Base-by-base conservation (phyloP, 2,113 vertebrate genomes). In the Pandion haliaetus region DNA sequence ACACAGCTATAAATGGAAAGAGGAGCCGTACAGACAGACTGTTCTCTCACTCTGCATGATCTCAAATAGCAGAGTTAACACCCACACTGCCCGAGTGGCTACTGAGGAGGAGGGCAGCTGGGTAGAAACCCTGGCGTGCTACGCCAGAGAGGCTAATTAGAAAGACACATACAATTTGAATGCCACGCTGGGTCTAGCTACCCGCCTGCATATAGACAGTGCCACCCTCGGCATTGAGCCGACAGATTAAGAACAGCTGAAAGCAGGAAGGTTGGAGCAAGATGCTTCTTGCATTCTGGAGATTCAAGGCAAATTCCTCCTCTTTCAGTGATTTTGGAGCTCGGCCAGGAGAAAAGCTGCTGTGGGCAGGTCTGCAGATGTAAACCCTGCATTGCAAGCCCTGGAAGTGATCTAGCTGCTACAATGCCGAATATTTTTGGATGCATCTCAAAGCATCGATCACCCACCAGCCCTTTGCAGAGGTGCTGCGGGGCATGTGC, bases 1-100 rank as follows among this genome's bases (percentile, higher is more conserved):
- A 21, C 71, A 67, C 40, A 11, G 95, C 96, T 97, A 88, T 86
- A 93, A 90, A 94, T 81, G 96, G 97, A 40, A 89, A 95, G 94
- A 50, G 90, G 11, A 96, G 90, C 40, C 17, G 36, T 74, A 38
- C 79, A 78, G 82, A 54, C 96, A 36, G 85, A 6, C 84, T 13
- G 70, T 25, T 38, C 91, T 21, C 61, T 49, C 76, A 21, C 24
- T 5, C 95, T 8, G 66, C 62, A 1, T 6, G 36, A 29, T 34
- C 93, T 90, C 93, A 63, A 19, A 28, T 14, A 40, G 95, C 88
- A 32, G 54, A 50, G 76, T 23, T 18, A 91, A 57, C 96, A 55
- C 86, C 93, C 79, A 14, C 62, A 10, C 80, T 69, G 83, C 91
- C 86, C 69, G 10, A 14, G 31, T 31, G 0, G 73, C 82, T 58